These are phyloP conservation scores for Cyprinodon diabolis DNA, from an alignment of 2,797 vertebrate species.

Conservation along the genomic window DNA sequence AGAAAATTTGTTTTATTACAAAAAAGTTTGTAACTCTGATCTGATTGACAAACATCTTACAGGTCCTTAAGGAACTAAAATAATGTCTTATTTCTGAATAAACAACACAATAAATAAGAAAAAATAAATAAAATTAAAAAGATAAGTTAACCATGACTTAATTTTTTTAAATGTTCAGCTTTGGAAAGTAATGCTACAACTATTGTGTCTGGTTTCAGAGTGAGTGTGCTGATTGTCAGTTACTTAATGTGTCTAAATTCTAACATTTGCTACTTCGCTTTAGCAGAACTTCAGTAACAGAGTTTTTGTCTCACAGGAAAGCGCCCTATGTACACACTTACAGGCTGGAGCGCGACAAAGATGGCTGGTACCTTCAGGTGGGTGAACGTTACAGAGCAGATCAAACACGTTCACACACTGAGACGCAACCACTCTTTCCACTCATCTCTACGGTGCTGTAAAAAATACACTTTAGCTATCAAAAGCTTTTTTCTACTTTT, in stretches of 20 bases:
- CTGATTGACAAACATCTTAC: background rate
- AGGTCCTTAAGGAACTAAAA: background rate
- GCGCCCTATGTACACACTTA: constrained; percentile 70
- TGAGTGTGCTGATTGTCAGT: background rate
- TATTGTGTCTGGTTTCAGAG: background rate
- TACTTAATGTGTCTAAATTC: background rate
- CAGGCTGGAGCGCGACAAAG: constrained; percentile 47
- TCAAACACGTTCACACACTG: background rate
- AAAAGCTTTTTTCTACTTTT: background rate
- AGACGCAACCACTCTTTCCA: background rate
- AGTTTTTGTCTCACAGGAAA: constrained; percentile 53
- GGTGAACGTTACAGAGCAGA: constrained; percentile 1
- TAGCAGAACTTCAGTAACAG: background rate
- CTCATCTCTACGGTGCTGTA: background rate
- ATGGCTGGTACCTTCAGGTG: constrained; percentile 69
- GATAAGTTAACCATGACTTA: background rate
- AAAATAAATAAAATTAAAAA: background rate
- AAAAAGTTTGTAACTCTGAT: background rate
- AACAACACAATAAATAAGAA: background rate
- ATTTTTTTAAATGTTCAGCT: background rate
- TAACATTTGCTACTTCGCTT: background rate
- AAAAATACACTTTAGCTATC: background rate
- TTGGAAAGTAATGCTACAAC: background rate
- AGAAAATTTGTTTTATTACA: too few relatives aligned
- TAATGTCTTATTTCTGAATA: background rate